These are phyloP conservation scores for Marcusenius ussheri DNA, from an alignment of 2,113 vertebrate genomes.

Conservation along the genomic window DNA sequence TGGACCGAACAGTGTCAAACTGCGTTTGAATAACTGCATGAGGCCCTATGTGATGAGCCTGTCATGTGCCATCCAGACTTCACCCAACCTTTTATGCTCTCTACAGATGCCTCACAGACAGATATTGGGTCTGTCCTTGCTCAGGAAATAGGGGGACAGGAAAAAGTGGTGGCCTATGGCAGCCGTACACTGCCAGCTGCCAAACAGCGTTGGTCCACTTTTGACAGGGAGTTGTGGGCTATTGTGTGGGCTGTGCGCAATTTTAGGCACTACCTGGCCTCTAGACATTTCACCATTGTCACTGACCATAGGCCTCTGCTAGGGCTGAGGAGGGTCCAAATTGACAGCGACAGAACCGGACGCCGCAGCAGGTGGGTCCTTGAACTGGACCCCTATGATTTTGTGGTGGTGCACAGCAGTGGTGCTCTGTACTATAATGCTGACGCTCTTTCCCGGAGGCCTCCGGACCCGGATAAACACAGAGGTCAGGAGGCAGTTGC, in stretches of 20 bases:
- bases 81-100: neutral
- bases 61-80: neutral
- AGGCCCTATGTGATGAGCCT: too few relatives aligned
- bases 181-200: neutral
- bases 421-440: neutral
- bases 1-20: too few relatives aligned
- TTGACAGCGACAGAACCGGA: neutral
- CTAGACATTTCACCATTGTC: neutral
- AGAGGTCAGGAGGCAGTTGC: neutral
- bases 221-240: neutral
- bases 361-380: neutral
- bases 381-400: neutral
- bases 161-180: neutral
- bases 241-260: neutral
- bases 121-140: neutral
- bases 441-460: neutral
- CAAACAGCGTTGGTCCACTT: neutral
- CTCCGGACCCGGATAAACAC: too few relatives aligned
- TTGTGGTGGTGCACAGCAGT: neutral
- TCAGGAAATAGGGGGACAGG: neutral
- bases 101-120: neutral
- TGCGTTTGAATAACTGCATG: too few relatives aligned
- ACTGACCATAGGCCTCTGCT: neutral
- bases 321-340: neutral
- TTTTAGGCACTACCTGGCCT: neutral